Evolutionary conservation across 2,888 invertebrate species (phyloP).

Genomic region (Fragum sueziense): DNA sequence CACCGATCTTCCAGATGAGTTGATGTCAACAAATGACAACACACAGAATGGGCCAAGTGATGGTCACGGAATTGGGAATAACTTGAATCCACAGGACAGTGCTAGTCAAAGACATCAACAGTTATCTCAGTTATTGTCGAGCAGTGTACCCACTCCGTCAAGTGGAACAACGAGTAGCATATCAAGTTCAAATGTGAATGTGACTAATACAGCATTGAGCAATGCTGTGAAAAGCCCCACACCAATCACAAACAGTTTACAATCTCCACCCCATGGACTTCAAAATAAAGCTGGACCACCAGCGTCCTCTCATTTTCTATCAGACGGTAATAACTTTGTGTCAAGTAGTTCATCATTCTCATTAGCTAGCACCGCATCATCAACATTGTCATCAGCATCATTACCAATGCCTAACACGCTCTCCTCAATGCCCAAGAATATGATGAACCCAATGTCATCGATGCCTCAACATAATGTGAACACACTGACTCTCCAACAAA

Average conservation of each 20-base stretch:
- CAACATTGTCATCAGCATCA: slow-evolving; percentile 56
- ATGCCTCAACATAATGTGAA: slow-evolving; percentile 49
- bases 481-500: slow-evolving; percentile 61
- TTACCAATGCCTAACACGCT: slow-evolving; percentile 50
- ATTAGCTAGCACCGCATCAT: slow-evolving; percentile 55
- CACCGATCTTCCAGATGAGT: slow-evolving; percentile 78
- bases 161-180: slow-evolving; percentile 77
- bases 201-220: slow-evolving; percentile 60
- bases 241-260: slow-evolving; percentile 73
- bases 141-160: slow-evolving; percentile 68
- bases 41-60: slow-evolving; percentile 72
- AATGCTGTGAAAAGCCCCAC: slow-evolving; percentile 75
- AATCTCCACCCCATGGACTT: slow-evolving; percentile 75
- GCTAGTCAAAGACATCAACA: slow-evolving; percentile 74
- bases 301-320: slow-evolving; percentile 56
- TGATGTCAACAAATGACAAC: slow-evolving; percentile 69
- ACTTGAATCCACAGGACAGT: slow-evolving; percentile 63
- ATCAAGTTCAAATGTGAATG: slow-evolving; percentile 65
- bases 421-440: slow-evolving; percentile 46
- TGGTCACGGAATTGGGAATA: slow-evolving; percentile 30
- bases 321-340: slow-evolving; percentile 62
- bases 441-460: slow-evolving; percentile 51
- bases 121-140: slow-evolving; percentile 74
- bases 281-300: slow-evolving; percentile 64
- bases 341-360: slow-evolving; percentile 68